Percentiles rank a stretch among this genome's conserved stretches.
Evolutionary conservation across 2,797 vertebrate genomes (phyloP).

Genomic region (Enteromius trimaculatus): DNA sequence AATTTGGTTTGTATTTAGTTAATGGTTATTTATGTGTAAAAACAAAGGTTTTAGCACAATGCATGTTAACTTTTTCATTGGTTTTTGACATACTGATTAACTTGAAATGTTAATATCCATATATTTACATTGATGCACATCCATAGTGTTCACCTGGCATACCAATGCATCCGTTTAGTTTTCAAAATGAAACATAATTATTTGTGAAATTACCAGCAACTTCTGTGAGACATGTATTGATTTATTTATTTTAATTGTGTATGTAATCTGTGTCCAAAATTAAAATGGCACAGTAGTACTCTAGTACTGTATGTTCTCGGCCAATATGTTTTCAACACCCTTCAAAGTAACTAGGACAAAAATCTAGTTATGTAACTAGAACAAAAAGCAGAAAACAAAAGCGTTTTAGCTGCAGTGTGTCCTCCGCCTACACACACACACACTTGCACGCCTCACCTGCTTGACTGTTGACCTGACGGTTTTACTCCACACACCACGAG

Average conservation of each 20-base stretch:
- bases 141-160: neutral
- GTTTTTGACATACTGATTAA: neutral
- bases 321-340: neutral
- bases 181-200: too few species aligned
- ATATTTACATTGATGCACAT: neutral
- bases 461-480: conserved; percentile 50
- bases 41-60: neutral
- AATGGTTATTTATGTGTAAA: neutral
- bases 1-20: neutral
- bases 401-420: neutral
- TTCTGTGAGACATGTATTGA: too few species aligned
- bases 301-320: neutral
- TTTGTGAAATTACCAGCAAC: too few species aligned
- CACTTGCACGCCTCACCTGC: neutral
- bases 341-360: conserved; percentile 14
- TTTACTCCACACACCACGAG: neutral
- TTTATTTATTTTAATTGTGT: too few species aligned
- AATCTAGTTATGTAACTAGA: neutral
- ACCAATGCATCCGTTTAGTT: too few species aligned
- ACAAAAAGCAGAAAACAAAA: conserved; percentile 19
- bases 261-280: neutral
- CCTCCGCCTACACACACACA: conserved; percentile 5
- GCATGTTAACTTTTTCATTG: neutral
- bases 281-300: neutral
- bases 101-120: neutral